Base-by-base conservation (phyloP, 2,797 vertebrate species). In the Pteronotus mesoamericanus region DNA sequence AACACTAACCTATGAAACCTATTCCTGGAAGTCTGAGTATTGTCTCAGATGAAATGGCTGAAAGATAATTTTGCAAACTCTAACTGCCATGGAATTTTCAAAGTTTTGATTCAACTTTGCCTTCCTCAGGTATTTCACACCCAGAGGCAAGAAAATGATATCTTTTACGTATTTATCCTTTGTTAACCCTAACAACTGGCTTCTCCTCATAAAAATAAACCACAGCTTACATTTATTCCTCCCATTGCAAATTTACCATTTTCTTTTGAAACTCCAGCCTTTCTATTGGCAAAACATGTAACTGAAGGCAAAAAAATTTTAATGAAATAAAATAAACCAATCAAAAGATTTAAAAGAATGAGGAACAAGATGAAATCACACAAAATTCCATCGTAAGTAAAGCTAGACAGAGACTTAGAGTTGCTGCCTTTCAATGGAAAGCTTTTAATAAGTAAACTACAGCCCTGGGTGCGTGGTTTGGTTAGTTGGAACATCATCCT, bases 1-100 rank as follows among this genome's bases (percentile, higher is more conserved):
- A 97, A 93, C 34, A 75, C 86, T 97, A 95, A 97, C 94, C 77
- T 94, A 57, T 78, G 86, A 97, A 96, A 89, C 39, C 22, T 69
- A 44, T 89, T 96, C 75, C 93, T 94, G 71, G 57, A 95, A 93
- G 84, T 80, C 37, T 86, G 80, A 77, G 97, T 94, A 91, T 96
- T 92, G 29, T 87, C 96, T 98, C 90, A 89, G 69, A 79, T 26
- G 80, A 34, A 48, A 44, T 2, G 48, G 37, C 37, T 94, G 86
- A 95, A 95, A 96, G 64, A 92, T 78, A 91, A 61, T 87, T 97
- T 96, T 96, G 61, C 53, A 89, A 96, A 90, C 64, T 37, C 21
- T 64, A 94, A 42, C 72, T 95, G 75, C 48, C 26, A 74, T 75
- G 84, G 94, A 94, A 78, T 93, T 89, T 29, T 48, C 66, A 59